These are phyloP conservation scores for Andrena bicolor DNA, from an alignment of 2,888 invertebrate species.

Conservation along the genomic window DNA sequence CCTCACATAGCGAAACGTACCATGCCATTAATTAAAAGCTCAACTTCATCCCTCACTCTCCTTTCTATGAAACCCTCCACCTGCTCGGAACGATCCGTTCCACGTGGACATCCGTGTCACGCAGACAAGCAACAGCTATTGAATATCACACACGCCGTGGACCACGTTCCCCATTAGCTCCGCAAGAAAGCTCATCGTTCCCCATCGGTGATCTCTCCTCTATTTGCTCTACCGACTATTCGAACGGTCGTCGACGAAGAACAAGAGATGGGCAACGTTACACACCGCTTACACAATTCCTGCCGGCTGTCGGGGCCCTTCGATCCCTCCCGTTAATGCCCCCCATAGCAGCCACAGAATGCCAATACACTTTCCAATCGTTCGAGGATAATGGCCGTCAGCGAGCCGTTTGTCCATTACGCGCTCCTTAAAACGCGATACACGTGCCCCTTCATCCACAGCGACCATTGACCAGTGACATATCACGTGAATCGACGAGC, in stretches of 20 bases:
- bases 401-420: slow-evolving; percentile 41
- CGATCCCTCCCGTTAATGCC: slow-evolving; percentile 49
- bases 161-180: slow-evolving; percentile 41
- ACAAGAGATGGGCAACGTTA: slow-evolving; percentile 43
- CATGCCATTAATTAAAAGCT: neutral
- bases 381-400: slow-evolving; percentile 23
- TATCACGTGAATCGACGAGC: slow-evolving; percentile 27
- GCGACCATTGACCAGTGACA: slow-evolving; percentile 42
- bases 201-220: slow-evolving; percentile 26
- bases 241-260: slow-evolving; percentile 31
- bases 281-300: slow-evolving; percentile 52
- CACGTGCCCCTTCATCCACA: slow-evolving; percentile 15
- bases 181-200: slow-evolving; percentile 42
- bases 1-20: too few species aligned
- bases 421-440: slow-evolving; percentile 36
- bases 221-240: slow-evolving; percentile 45
- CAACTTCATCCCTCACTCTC: neutral
- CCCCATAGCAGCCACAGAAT: slow-evolving; percentile 12
- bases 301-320: slow-evolving; percentile 32
- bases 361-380: slow-evolving; percentile 50
- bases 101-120: neutral
- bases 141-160: slow-evolving; percentile 22
- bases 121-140: slow-evolving; percentile 15
- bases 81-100: neutral
- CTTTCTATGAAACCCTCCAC: neutral